A percentile compares a stretch with the other conserved stretches of the same genome.
Conservation (phyloP, 2,797 vertebrate genomes). For the Fistularia commersonii region DNA sequence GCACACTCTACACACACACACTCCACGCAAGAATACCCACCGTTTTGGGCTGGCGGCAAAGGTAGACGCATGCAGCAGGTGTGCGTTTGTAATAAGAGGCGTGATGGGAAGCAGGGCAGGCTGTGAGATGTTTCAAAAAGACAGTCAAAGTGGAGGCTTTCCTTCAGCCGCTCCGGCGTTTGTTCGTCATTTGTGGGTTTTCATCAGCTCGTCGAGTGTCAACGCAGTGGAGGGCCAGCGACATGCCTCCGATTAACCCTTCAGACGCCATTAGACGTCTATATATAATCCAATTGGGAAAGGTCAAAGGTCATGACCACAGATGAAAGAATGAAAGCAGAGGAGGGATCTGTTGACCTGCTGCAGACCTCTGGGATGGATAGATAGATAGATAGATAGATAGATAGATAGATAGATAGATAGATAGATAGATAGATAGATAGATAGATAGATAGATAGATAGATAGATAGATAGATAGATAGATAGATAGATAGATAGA, state of each 20-base stretch:
- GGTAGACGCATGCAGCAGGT: constrained; percentile 27
- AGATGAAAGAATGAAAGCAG: too few species aligned
- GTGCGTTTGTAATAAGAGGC: constrained; percentile 52
- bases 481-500: not conserved
- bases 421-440: too few species aligned
- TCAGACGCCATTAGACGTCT: too few species aligned
- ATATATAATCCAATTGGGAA: too few species aligned
- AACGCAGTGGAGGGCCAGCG: constrained; percentile 54
- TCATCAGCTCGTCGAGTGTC: constrained; percentile 53
- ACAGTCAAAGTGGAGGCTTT: constrained; percentile 19
- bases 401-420: too few species aligned
- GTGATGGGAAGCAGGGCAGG: constrained; percentile 17
- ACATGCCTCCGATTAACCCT: too few species aligned
- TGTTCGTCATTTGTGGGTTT: constrained; percentile 1
- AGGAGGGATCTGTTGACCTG: too few species aligned
- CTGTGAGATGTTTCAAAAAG: constrained; percentile 39
- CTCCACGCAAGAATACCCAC: constrained; percentile 45
- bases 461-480: too few species aligned
- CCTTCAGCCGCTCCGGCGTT: constrained; percentile 8
- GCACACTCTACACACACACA: constrained; percentile 15
- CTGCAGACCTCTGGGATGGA: too few species aligned
- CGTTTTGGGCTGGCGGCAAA: constrained; percentile 17
- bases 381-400: too few species aligned
- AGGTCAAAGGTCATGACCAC: too few species aligned
- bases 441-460: too few species aligned